These are phyloP conservation scores for Crocodylus rhombifer DNA, from an alignment of 2,797 vertebrate species.

Conservation along the genomic window DNA sequence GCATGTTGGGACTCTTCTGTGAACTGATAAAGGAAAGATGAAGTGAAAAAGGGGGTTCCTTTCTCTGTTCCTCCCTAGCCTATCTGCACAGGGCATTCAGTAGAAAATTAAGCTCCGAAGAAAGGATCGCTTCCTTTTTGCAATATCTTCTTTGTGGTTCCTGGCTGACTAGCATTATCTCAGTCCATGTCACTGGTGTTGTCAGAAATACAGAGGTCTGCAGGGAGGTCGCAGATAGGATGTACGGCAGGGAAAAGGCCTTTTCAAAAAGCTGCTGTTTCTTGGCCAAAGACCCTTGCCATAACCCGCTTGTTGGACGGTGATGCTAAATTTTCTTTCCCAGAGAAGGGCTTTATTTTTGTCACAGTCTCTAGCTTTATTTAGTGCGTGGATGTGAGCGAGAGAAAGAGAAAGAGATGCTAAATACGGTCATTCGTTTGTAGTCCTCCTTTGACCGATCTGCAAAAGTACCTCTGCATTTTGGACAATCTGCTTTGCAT, in stretches of 20 bases:
- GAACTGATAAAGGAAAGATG: background rate
- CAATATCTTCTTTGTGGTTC: background rate
- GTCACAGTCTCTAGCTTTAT: background rate
- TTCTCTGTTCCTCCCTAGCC: background rate
- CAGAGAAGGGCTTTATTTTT: background rate
- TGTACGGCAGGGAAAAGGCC: background rate
- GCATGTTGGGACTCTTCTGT: background rate
- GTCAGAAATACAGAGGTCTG: background rate
- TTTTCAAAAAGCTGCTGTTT: background rate
- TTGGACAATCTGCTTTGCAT: slow-evolving; percentile 21
- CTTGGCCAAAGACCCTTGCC: slow-evolving; percentile 25
- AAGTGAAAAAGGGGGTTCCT: background rate
- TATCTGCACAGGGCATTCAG: background rate
- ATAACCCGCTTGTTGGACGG: background rate
- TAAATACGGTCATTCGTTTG: background rate
- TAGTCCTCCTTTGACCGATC: slow-evolving; percentile 1
- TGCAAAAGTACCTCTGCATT: slow-evolving; percentile 39
- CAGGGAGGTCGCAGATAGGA: background rate
- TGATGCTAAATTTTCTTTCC: background rate
- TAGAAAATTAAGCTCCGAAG: background rate
- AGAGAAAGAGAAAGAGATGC: slow-evolving; percentile 19
- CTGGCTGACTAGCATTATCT: accelerated
- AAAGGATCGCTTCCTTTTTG: background rate
- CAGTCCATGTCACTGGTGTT: background rate
- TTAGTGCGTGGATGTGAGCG: slow-evolving; percentile 6